Evolutionary conservation across 92 coral and sea anemone species (phyloP), one percentile per base, ranked within the genome.

Genomic region (Palythoa grandis): DNA sequence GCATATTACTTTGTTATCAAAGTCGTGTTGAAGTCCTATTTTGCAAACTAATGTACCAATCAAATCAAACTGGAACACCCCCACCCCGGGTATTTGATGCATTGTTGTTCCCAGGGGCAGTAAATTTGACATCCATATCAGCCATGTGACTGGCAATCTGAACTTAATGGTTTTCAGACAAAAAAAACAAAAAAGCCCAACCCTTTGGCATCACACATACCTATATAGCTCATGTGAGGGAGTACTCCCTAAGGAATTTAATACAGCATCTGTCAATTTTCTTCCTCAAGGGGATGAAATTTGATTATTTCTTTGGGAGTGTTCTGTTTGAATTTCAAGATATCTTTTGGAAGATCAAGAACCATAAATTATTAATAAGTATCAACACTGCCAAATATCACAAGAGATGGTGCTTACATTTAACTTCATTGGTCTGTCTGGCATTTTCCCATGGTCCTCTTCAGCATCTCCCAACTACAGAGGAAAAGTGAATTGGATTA

Each of bases 391-490:
- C 47, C 57, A 50, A 37, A 48, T 50, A 47, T 74, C 22, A 74
- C 78, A 74, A 74, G 78, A 74, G 58, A 48, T 2, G 58, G 54
- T 74, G 78, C 78, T 74, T 74, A 74, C 63, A 74, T 74, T 74
- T 70, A 70, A 11, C 74, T 70, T 48, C 74, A 70, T 15, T 70
- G 47, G 74, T 70, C 74, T 70, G 74, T 70, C 50, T 70, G 74
- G 74, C 74, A 70, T 24, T 70, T 70, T 50, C 74, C 74, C 74
- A 70, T 70, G 50, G 74, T 70, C 74, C 47, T 70, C 74, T 70
- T 70, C 74, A 70, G 74, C 39, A 70, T 14, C 47, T 29, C 74
- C 47, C 48, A 70, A 35, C 74, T 70, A 25, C 74, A 70, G 47
- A 70, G 74, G 74, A 70, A 70, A 70, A 70, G 5, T 70, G 47